phyloP scores from a whole-genome alignment of 2,888 invertebrate species.

The Luffia ferchaultella region DNA sequence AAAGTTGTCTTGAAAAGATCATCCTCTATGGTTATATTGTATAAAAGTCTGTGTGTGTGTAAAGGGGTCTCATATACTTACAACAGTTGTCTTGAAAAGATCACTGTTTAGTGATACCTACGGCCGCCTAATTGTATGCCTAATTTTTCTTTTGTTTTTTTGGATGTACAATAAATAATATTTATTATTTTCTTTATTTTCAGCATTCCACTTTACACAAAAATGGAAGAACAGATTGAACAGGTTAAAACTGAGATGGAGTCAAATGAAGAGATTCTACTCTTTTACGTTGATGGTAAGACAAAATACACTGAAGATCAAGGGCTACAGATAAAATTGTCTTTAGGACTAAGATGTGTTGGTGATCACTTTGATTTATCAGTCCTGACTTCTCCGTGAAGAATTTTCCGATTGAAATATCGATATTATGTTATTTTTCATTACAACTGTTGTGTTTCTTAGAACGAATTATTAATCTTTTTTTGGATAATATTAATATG shows the following conservation, averaged over 20 bases:
- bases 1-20: too few relatives aligned
- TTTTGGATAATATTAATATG: not conserved
- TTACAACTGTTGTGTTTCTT: too few relatives aligned
- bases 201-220: slow-evolving; percentile 5
- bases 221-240: slow-evolving; percentile 38
- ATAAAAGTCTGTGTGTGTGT: not conserved
- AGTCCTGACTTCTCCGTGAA: too few relatives aligned
- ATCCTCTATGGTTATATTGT: not conserved
- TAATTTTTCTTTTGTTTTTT: not conserved
- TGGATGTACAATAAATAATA: not conserved
- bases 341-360: not conserved
- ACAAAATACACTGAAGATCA: too few relatives aligned
- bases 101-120: not conserved
- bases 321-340: not conserved
- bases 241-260: slow-evolving; percentile 48
- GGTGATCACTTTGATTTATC: not conserved
- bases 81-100: not conserved
- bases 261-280: slow-evolving; percentile 43
- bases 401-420: too few relatives aligned
- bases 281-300: slow-evolving; percentile 56
- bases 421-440: not conserved
- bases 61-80: not conserved
- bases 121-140: not conserved
- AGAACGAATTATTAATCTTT: not conserved
- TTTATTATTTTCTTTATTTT: not conserved